Percentiles rank a stretch among this genome's conserved stretches.
These are phyloP conservation scores for Apocheima hispidaria DNA, from an alignment of 2,888 invertebrate species.

Conservation along the genomic window DNA sequence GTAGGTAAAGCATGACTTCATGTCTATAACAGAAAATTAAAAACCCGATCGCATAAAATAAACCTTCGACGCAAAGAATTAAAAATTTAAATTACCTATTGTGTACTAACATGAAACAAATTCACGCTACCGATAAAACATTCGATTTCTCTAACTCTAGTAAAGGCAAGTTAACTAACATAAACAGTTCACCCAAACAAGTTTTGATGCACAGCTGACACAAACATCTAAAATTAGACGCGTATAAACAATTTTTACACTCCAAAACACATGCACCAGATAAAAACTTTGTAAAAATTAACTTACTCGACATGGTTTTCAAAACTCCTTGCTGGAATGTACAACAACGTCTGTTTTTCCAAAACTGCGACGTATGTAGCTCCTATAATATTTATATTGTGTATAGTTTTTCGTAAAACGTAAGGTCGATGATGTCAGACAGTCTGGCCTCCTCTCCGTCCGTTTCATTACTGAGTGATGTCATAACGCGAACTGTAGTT, in stretches of 20 bases:
- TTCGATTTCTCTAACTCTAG: not conserved
- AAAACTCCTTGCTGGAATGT: not conserved
- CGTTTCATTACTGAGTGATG: conserved; percentile 41
- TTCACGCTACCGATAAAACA: not conserved
- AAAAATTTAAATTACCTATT: conserved; percentile 12
- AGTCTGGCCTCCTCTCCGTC: conserved; percentile 7
- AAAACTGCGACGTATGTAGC: conserved; percentile 3
- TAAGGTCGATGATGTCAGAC: conserved; percentile 28
- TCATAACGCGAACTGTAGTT: conserved; percentile 39
- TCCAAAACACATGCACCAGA: conserved; percentile 1
- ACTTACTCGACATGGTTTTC: conserved; percentile 28
- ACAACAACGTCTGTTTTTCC: not conserved
- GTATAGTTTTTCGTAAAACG: conserved; percentile 1
- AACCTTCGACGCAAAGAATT: not conserved
- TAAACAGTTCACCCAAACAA: conserved; percentile 17
- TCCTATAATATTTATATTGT: not conserved
- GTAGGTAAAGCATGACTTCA: not conserved
- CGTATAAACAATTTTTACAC: conserved; percentile 20
- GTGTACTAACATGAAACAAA: not conserved
- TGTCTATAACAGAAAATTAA: not conserved
- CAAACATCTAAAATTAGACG: conserved; percentile 24
- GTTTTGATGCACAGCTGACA: conserved; percentile 31
- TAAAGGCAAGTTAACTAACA: not conserved
- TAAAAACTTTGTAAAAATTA: not conserved
- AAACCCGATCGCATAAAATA: not conserved